Percentiles rank a stretch among this genome's conserved stretches.
These are phyloP conservation scores for Ormyrus thymus DNA, from an alignment of 2,888 invertebrate genomes.

Conservation along the genomic window DNA sequence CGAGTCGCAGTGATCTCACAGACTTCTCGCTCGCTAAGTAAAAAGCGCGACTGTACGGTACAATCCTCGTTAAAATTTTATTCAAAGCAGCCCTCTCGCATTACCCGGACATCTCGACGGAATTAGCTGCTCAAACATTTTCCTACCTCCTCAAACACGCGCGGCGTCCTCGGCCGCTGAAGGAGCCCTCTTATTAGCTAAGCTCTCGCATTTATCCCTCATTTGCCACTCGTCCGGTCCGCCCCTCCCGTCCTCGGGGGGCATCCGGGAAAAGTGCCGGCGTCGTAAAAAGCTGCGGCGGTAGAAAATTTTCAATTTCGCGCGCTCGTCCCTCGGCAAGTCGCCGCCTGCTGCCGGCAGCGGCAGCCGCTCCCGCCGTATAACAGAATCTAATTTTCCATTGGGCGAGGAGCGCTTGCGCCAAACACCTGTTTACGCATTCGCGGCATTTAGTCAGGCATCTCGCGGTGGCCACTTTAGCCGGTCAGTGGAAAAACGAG, in stretches of 20 bases:
- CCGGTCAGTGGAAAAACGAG: no score
- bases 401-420: constrained; percentile 13
- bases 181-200: no score
- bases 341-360: background rate
- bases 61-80: no score
- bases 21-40: no score
- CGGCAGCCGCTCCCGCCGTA: background rate
- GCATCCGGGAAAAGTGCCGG: background rate
- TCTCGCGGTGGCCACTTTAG: constrained; percentile 10
- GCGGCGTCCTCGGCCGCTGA: no score
- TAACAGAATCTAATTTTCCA: constrained; percentile 44
- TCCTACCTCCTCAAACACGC: no score
- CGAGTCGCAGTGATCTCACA: no score
- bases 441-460: constrained; percentile 37
- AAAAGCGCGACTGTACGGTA: no score
- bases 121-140: background rate
- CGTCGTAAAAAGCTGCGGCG: background rate
- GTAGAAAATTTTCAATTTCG: constrained; percentile 45
- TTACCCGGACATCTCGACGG: background rate
- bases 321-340: background rate
- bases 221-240: no score
- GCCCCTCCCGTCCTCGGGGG: background rate
- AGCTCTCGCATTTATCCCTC: no score
- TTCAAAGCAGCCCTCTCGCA: no score
- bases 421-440: constrained; percentile 51